Conservation (phyloP, 1,140 invertebrate species). For the Oscheius sp. region DNA sequence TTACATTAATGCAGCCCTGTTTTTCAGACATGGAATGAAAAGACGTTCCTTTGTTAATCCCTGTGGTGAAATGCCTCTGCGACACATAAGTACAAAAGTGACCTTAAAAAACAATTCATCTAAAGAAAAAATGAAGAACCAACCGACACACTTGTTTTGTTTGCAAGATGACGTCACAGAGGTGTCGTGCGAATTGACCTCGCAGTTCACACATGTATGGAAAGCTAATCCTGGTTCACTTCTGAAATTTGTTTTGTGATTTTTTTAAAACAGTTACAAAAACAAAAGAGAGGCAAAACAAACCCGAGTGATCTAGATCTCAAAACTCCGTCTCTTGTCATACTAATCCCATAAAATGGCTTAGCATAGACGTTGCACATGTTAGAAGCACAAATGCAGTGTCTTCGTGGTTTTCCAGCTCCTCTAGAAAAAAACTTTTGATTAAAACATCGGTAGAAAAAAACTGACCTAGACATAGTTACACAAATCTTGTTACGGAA, state of each 20-base stretch:
- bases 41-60: conserved; percentile 5
- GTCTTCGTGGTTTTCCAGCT: conserved; percentile 39
- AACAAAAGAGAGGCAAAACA: not conserved
- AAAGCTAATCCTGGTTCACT: conserved; percentile 30
- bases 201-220: conserved; percentile 51
- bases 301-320: conserved; percentile 5
- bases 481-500: conserved; percentile 49
- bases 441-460: not conserved
- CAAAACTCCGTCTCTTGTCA: not conserved
- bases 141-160: conserved; percentile 44
- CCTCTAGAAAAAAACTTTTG: conserved; percentile 36
- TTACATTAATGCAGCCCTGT: conserved; percentile 58
- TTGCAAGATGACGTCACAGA: conserved; percentile 49
- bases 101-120: conserved; percentile 17
- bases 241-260: conserved; percentile 15
- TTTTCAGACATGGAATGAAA: conserved; percentile 44
- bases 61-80: conserved; percentile 38
- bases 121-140: not conserved
- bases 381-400: conserved; percentile 53
- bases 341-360: conserved; percentile 21
- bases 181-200: conserved; percentile 49
- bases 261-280: not conserved
- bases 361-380: conserved; percentile 42
- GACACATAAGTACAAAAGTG: conserved; percentile 54
- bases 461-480: conserved; percentile 42